Evolutionary conservation across 2,797 vertebrate species (phyloP).

Genomic region (Falco concolor): DNA sequence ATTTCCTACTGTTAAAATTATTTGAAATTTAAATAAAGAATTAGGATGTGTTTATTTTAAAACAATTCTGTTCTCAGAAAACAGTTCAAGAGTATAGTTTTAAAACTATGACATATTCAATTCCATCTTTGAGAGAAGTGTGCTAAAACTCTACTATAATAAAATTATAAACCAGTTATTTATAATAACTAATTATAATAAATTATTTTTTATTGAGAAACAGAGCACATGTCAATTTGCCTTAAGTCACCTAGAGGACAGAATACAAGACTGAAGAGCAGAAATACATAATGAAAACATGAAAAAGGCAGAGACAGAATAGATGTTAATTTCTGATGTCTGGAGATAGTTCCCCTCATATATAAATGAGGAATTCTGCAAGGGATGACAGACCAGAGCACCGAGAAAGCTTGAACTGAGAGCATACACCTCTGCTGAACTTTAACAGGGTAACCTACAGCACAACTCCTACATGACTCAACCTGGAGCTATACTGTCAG

Average conservation of each 20-base stretch:
- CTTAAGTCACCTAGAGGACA: not conserved
- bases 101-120: not conserved
- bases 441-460: not conserved
- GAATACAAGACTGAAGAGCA: not conserved
- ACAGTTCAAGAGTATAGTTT: not conserved
- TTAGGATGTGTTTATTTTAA: too few species aligned
- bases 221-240: not conserved
- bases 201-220: not conserved
- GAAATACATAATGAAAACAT: not conserved
- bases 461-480: fast-evolving
- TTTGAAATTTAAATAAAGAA: too few species aligned
- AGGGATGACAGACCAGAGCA: not conserved
- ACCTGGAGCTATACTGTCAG: not conserved
- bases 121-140: not conserved
- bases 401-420: not conserved
- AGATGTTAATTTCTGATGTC: not conserved
- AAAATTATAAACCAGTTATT: not conserved
- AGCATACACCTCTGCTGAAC: not conserved
- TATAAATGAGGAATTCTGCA: not conserved
- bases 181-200: not conserved
- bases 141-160: not conserved
- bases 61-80: not conserved
- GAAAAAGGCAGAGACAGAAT: not conserved
- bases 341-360: not conserved
- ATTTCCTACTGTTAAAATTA: not conserved